These are phyloP conservation scores for Diabrotica virgifera DNA, from an alignment of 1,140 invertebrate genomes.

Conservation along the genomic window DNA sequence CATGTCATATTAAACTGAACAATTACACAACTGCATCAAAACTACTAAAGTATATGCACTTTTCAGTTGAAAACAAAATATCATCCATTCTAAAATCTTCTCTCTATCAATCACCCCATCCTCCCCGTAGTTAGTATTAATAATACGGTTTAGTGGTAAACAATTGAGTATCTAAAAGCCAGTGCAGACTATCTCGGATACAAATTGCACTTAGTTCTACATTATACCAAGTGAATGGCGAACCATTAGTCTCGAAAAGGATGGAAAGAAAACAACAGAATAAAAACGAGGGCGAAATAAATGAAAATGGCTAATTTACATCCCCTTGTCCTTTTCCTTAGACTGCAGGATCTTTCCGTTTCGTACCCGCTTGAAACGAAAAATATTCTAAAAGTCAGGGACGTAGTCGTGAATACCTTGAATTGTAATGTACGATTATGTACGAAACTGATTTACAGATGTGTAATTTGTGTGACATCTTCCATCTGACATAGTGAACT, in stretches of 20 bases:
- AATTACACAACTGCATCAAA: too few relatives aligned
- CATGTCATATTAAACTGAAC: too few relatives aligned
- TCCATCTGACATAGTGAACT: too few relatives aligned
- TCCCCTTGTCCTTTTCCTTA: slow-evolving; percentile 33
- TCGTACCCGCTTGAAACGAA: slow-evolving; percentile 8
- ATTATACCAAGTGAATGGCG: slow-evolving; percentile 35
- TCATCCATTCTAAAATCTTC: too few relatives aligned
- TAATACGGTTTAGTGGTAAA: slow-evolving; percentile 10
- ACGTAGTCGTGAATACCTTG: neutral
- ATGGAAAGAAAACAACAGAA: slow-evolving; percentile 29
- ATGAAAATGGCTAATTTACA: slow-evolving; percentile 44
- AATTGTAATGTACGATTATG: too few relatives aligned
- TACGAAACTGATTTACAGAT: too few relatives aligned
- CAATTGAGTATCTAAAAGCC: slow-evolving; percentile 11
- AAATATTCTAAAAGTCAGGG: slow-evolving; percentile 5
- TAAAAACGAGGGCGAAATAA: slow-evolving; percentile 40
- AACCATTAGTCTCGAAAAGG: slow-evolving; percentile 34
- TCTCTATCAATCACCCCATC: too few relatives aligned
- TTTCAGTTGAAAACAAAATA: too few relatives aligned
- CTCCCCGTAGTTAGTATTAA: neutral
- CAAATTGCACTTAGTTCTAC: slow-evolving; percentile 36
- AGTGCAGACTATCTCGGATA: slow-evolving; percentile 22
- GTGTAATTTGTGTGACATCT: too few relatives aligned
- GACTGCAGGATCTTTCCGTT: slow-evolving; percentile 12
- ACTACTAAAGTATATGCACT: too few relatives aligned